Evolutionary conservation across 2,888 invertebrate genomes (phyloP).

Genomic region (Syrphus vitripennis): DNA sequence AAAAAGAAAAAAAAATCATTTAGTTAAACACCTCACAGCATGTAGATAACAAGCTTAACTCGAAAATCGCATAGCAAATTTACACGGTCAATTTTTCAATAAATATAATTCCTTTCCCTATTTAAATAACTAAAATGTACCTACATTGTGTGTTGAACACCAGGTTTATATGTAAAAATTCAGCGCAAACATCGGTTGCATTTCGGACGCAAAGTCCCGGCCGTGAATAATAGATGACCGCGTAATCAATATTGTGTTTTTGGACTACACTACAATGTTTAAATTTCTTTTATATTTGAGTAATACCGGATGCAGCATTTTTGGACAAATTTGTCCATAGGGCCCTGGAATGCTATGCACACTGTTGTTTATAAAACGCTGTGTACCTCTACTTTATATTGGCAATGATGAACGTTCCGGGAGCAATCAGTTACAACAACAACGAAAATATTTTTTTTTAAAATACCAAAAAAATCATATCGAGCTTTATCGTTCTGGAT

Average conservation of each 20-base stretch:
- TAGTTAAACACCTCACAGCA: background rate
- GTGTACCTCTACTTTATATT: background rate
- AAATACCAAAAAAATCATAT: background rate
- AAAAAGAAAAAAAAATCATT: background rate
- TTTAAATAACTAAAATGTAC: background rate
- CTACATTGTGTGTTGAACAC: background rate
- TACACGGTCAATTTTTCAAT: slow-evolving; percentile 9
- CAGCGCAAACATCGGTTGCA: slow-evolving; percentile 26
- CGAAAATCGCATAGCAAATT: background rate
- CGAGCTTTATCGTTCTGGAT: slow-evolving; percentile 1
- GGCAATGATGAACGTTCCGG: slow-evolving; percentile 29
- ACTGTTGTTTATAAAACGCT: background rate
- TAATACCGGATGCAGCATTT: background rate
- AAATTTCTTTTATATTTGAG: slow-evolving; percentile 24
- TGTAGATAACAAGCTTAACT: slow-evolving; percentile 1
- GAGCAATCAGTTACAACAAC: slow-evolving; percentile 12
- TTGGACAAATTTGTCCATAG: background rate
- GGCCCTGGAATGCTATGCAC: background rate
- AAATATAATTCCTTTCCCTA: background rate
- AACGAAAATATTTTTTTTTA: background rate
- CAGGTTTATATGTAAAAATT: background rate
- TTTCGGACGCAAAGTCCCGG: background rate
- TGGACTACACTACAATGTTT: background rate
- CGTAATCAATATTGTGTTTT: slow-evolving; percentile 41
- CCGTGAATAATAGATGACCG: slow-evolving; percentile 41